These are phyloP conservation scores for Mesocricetus auratus DNA, from an alignment of 2,113 vertebrate species.

Conservation along the genomic window DNA sequence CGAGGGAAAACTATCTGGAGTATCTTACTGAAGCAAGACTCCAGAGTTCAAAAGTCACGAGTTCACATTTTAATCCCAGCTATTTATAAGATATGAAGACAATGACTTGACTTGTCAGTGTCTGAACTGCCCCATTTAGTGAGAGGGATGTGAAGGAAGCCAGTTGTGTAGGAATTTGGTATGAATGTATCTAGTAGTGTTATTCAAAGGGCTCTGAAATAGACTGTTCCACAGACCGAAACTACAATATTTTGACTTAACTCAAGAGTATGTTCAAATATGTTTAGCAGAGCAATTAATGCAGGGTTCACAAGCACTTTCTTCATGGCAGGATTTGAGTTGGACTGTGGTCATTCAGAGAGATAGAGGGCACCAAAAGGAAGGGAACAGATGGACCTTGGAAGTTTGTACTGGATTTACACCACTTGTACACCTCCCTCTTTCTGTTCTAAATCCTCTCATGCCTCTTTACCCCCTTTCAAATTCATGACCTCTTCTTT, in stretches of 20 bases:
- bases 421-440: too few relatives aligned
- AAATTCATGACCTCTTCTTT: not conserved
- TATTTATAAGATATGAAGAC: constrained; percentile 68
- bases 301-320: not conserved
- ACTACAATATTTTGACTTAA: not conserved
- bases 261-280: not conserved
- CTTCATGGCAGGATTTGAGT: not conserved
- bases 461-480: too few relatives aligned
- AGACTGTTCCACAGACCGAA: not conserved
- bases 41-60: constrained; percentile 76
- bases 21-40: constrained; percentile 57
- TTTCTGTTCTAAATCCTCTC: not conserved
- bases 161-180: constrained; percentile 55
- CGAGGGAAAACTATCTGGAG: constrained; percentile 55
- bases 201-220: constrained; percentile 21
- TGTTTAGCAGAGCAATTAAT: not conserved
- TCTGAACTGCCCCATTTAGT: constrained; percentile 43
- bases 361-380: not conserved
- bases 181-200: not conserved
- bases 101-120: constrained; percentile 62
- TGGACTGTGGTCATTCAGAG: not conserved
- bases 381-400: not conserved
- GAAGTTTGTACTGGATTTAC: not conserved
- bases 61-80: constrained; percentile 78
- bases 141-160: not conserved